Conservation (phyloP, 2,113 vertebrate species). For the Ptyas mucosa region DNA sequence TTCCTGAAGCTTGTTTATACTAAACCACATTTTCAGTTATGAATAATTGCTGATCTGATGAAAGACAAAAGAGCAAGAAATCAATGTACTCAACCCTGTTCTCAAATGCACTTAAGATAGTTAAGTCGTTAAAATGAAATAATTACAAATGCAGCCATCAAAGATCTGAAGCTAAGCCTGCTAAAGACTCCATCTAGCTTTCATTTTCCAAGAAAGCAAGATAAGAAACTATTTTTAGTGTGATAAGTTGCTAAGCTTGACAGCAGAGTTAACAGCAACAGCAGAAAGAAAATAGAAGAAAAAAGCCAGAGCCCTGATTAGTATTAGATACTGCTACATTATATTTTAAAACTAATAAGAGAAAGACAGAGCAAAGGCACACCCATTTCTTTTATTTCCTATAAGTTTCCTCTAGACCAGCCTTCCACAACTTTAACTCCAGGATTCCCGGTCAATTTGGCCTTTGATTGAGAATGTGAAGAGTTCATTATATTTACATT, state of each 20-base stretch:
- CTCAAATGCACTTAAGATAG: not conserved
- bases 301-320: not conserved
- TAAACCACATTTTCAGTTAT: fast-evolving
- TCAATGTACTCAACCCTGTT: fast-evolving
- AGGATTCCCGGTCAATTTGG: not conserved
- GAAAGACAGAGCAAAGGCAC: not conserved
- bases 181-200: not conserved
- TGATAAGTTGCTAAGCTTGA: not conserved
- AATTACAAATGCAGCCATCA: not conserved
- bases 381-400: not conserved
- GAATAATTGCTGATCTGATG: fast-evolving
- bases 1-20: not conserved
- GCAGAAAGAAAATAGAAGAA: not conserved
- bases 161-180: not conserved
- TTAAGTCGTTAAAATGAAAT: not conserved
- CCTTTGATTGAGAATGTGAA: not conserved
- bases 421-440: not conserved
- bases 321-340: not conserved
- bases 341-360: not conserved
- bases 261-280: not conserved
- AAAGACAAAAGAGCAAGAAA: fast-evolving
- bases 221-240: conserved; percentile 9
- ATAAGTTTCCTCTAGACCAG: not conserved
- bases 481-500: not conserved
- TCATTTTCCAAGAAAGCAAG: conserved; percentile 7